Conservation (phyloP, 2,888 invertebrate species). For the Myopa tessellatipennis region DNA sequence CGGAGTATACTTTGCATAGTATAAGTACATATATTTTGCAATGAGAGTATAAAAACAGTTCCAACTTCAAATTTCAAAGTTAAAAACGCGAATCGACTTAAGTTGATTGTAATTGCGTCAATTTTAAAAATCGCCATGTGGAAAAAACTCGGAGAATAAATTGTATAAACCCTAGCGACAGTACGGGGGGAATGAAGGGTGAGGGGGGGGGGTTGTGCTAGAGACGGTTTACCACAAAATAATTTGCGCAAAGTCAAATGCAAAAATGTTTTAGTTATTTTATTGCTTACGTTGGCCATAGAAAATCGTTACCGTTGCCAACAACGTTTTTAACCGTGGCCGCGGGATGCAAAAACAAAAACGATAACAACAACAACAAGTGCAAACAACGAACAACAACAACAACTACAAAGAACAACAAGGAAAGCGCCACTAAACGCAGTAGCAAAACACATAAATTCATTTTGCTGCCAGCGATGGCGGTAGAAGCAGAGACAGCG, state of each 20-base stretch:
- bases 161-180: neutral
- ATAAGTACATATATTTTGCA: too few species aligned
- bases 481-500: neutral
- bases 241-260: slow-evolving; percentile 1
- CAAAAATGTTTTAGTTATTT: neutral
- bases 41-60: too few species aligned
- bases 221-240: too few species aligned
- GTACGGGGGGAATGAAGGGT: neutral
- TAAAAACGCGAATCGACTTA: too few species aligned
- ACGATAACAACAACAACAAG: neutral
- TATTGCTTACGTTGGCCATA: neutral
- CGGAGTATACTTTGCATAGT: too few species aligned
- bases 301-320: neutral
- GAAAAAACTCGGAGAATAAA: neutral
- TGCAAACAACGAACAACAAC: neutral
- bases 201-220: neutral
- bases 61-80: too few species aligned
- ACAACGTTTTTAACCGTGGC: slow-evolving; percentile 15
- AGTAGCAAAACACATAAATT: neutral
- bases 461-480: neutral
- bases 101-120: too few species aligned
- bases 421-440: too few species aligned
- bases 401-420: too few species aligned
- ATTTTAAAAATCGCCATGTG: too few species aligned
- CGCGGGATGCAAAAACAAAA: slow-evolving; percentile 13